Percentiles rank a stretch among this genome's conserved stretches.
Conservation (phyloP, 2,113 vertebrate genomes). For the Rhodinocichla rosea region DNA sequence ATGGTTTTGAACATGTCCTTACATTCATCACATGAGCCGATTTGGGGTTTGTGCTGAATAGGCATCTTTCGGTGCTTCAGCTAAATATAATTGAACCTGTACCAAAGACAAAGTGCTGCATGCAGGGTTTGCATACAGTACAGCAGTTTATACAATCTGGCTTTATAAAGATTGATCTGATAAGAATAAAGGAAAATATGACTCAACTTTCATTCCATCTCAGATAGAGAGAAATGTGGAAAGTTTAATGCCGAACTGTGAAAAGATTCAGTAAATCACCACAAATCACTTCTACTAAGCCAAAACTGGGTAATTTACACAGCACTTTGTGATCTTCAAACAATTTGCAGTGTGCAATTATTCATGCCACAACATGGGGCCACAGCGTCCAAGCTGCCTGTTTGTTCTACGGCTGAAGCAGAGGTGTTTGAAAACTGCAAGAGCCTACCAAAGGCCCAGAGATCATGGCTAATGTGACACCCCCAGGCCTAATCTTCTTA, state of each 20-base stretch:
- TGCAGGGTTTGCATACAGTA: not conserved
- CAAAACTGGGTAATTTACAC: slow-evolving; percentile 79
- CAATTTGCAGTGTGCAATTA: slow-evolving; percentile 79
- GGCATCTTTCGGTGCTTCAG: not conserved
- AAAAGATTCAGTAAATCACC: slow-evolving; percentile 79
- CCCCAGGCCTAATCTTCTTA: slow-evolving; percentile 99
- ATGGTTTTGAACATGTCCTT: slow-evolving; percentile 8
- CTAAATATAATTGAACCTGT: slow-evolving; percentile 25
- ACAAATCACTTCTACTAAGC: slow-evolving; percentile 74
- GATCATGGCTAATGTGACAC: slow-evolving; percentile 98
- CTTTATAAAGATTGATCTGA: slow-evolving; percentile 43
- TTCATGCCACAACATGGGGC: slow-evolving; percentile 84
- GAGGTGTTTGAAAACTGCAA: slow-evolving; percentile 85
- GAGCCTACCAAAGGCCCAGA: slow-evolving; percentile 86
- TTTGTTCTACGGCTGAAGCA: slow-evolving; percentile 82
- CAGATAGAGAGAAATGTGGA: slow-evolving; percentile 41
- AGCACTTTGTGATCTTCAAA: slow-evolving; percentile 80
- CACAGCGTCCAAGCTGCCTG: slow-evolving; percentile 74
- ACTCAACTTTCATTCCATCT: slow-evolving; percentile 35
- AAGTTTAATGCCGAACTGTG: slow-evolving; percentile 76
- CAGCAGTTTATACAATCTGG: slow-evolving; percentile 21
- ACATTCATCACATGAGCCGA: not conserved
- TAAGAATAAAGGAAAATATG: slow-evolving; percentile 55
- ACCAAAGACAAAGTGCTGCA: not conserved
- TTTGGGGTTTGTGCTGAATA: slow-evolving; percentile 11